These are phyloP conservation scores for Cydia fagiglandana DNA, from an alignment of 1,140 invertebrate species.

Conservation along the genomic window DNA sequence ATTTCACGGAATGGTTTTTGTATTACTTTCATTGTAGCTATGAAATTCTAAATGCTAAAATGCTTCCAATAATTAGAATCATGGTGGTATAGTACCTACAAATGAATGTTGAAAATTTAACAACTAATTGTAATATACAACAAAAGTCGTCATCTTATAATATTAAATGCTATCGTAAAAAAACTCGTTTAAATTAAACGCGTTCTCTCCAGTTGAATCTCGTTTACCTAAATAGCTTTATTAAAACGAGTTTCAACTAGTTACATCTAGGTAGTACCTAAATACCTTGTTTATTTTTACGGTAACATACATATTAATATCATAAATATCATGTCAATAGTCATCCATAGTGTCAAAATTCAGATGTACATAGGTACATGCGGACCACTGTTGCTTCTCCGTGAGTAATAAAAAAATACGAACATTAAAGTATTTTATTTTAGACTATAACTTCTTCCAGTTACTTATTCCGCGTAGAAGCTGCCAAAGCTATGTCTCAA, in stretches of 20 bases:
- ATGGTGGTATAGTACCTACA: neutral
- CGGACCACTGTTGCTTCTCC: conserved; percentile 52
- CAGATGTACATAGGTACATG: conserved; percentile 36
- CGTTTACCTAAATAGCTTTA: too few species aligned
- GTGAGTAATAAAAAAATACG: conserved; percentile 43
- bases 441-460: neutral
- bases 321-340: conserved; percentile 13
- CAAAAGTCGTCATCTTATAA: too few species aligned
- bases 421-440: conserved; percentile 4
- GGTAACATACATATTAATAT: neutral
- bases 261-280: too few species aligned
- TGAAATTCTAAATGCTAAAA: neutral
- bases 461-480: neutral
- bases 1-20: neutral
- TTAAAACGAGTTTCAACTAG: too few species aligned
- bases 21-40: neutral
- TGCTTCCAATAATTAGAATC: neutral
- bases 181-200: too few species aligned
- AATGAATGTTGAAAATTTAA: conserved; percentile 33
- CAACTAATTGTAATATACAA: conserved; percentile 10
- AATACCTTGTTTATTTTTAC: neutral
- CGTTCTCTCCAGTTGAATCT: too few species aligned
- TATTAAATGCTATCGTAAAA: too few species aligned
- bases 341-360: conserved; percentile 41
- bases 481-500: too few species aligned